These are phyloP conservation scores for Seriola quinqueradiata DNA, from an alignment of 2,113 vertebrate genomes.

Conservation along the genomic window DNA sequence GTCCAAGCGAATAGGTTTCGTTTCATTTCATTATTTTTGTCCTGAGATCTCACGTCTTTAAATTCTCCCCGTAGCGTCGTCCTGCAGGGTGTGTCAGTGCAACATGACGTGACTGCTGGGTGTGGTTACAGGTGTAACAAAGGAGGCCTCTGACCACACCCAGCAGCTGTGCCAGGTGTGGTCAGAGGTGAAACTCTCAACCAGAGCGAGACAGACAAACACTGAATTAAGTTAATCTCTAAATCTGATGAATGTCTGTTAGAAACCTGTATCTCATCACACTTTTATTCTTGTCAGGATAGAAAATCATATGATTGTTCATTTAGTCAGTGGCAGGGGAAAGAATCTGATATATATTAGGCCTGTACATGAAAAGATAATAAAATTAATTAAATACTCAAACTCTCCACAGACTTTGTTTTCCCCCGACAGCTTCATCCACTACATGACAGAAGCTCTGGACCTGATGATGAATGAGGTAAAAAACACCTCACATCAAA, in stretches of 20 bases:
- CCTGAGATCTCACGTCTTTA: no score
- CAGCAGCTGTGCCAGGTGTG: not conserved
- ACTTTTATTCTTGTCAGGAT: not conserved
- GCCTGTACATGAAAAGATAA: no score
- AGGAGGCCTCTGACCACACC: not conserved
- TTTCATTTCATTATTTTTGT: no score
- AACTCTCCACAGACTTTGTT: constrained; percentile 67
- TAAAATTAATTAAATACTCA: no score
- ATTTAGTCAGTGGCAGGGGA: not conserved
- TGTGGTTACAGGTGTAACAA: not conserved
- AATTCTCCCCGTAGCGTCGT: no score
- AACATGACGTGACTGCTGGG: not conserved
- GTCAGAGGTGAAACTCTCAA: not conserved
- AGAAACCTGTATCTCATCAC: no score
- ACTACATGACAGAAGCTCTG: constrained; percentile 71
- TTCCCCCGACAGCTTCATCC: constrained; percentile 75
- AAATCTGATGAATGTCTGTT: not conserved
- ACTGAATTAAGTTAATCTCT: not conserved
- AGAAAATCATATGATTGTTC: not conserved
- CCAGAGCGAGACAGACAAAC: not conserved
- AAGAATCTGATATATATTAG: not conserved
- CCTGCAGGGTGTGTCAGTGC: not conserved
- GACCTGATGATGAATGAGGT: constrained; percentile 80
- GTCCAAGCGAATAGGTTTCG: no score
- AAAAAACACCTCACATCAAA: not conserved